phyloP scores from a whole-genome alignment of 2,113 vertebrate genomes.

The Tetrao urogallus region DNA sequence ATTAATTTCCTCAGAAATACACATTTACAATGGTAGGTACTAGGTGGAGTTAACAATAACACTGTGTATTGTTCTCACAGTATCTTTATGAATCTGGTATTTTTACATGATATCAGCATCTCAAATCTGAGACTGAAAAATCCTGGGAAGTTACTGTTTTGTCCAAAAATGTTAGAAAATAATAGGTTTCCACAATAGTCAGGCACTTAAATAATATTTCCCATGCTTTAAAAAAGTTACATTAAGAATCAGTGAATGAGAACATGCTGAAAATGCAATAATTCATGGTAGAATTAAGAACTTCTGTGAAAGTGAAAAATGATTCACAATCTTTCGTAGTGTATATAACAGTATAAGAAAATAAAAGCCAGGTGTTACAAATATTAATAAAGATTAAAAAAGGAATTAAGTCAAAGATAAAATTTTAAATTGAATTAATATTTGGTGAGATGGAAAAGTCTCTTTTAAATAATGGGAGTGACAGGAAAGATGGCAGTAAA shows the following conservation, averaged over 20 bases:
- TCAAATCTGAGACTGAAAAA: not conserved
- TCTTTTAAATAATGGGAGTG: not conserved
- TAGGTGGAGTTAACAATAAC: not conserved
- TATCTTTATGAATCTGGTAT: not conserved
- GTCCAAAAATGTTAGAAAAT: not conserved
- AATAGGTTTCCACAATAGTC: not conserved
- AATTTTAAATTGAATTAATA: constrained; percentile 9
- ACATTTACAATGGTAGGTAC: not conserved
- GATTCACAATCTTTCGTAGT: not conserved
- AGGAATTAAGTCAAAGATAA: not conserved
- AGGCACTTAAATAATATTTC: not conserved
- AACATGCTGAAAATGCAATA: not conserved
- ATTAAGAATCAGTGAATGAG: not conserved
- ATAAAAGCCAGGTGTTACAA: not conserved
- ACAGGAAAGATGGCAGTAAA: not conserved
- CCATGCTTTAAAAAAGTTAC: not conserved
- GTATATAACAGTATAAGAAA: not conserved
- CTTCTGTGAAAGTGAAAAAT: not conserved
- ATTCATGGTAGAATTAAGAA: not conserved
- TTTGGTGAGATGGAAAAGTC: not conserved
- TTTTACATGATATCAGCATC: not conserved
- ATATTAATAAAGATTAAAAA: constrained; percentile 5
- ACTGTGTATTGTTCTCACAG: not conserved
- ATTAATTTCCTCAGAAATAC: not conserved
- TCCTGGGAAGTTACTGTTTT: not conserved